phyloP scores from a whole-genome alignment of 2,113 vertebrate genomes.

The Phalacrocorax aristotelis region DNA sequence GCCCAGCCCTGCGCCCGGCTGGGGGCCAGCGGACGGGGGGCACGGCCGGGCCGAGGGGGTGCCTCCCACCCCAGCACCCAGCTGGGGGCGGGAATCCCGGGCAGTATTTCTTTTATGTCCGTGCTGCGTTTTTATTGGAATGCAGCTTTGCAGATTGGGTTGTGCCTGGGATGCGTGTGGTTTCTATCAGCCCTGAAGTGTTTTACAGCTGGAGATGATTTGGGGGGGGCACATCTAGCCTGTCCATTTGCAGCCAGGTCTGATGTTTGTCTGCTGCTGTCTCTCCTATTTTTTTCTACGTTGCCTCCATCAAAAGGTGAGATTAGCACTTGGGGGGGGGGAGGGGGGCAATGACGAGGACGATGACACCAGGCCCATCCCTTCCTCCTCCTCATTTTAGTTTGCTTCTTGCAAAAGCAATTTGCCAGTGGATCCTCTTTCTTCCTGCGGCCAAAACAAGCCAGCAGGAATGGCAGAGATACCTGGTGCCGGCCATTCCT shows the following conservation, averaged over 20 bases:
- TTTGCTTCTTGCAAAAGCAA: not conserved
- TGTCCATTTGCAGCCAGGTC: constrained; percentile 16
- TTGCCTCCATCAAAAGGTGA: constrained; percentile 14
- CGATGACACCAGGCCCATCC: not conserved
- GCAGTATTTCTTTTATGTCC: not conserved
- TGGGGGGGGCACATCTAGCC: not conserved
- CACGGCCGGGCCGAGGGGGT: not conserved
- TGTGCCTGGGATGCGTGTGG: constrained; percentile 30
- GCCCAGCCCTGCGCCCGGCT: not conserved
- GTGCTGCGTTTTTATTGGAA: constrained; percentile 14
- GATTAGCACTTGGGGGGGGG: not conserved
- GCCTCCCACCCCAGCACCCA: not conserved
- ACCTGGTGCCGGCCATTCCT: accelerated
- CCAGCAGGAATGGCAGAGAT: accelerated
- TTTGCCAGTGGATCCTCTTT: not conserved
- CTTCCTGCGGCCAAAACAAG: not conserved
- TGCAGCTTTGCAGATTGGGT: constrained; percentile 29
- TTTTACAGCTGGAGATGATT: constrained; percentile 53
- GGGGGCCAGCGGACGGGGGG: not conserved
- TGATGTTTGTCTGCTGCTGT: constrained; percentile 14
- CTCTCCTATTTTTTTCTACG: not conserved
- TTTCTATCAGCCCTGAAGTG: constrained; percentile 51
- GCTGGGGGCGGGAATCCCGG: not conserved
- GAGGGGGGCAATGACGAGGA: not conserved
- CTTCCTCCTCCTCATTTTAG: not conserved